These are phyloP conservation scores for Ecdyonurus torrentis DNA, from an alignment of 2,888 invertebrate genomes.

Conservation along the genomic window DNA sequence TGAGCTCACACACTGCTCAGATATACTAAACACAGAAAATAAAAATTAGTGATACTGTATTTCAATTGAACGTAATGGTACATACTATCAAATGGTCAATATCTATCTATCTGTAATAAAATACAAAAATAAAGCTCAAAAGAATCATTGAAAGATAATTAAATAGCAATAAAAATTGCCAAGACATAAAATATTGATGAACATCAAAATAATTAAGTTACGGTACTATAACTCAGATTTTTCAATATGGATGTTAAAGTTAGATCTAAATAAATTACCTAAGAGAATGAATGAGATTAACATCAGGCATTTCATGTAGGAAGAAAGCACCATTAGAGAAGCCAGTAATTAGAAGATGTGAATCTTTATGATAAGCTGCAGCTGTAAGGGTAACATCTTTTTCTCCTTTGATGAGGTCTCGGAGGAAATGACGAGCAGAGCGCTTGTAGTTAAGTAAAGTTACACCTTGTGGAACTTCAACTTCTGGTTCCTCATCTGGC, in stretches of 20 bases:
- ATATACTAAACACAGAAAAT: slow-evolving; percentile 46
- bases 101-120: neutral
- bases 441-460: slow-evolving; percentile 42
- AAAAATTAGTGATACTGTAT: neutral
- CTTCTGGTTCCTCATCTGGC: slow-evolving; percentile 28
- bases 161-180: neutral
- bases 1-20: slow-evolving; percentile 65
- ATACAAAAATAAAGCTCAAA: neutral
- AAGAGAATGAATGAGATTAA: slow-evolving; percentile 75
- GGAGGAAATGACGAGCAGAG: slow-evolving; percentile 53
- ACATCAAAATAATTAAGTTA: no score
- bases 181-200: no score
- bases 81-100: neutral
- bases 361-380: slow-evolving; percentile 63
- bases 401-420: slow-evolving; percentile 47
- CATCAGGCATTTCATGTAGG: slow-evolving; percentile 86
- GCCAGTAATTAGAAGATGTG: slow-evolving; percentile 72
- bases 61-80: neutral
- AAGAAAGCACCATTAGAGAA: slow-evolving; percentile 85
- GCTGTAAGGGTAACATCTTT: slow-evolving; percentile 52
- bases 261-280: slow-evolving; percentile 24
- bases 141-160: neutral
- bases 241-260: no score
- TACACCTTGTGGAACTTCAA: slow-evolving; percentile 29
- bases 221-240: no score